Evolutionary conservation across 2,113 vertebrate genomes (phyloP), one percentile per base, ranked within the genome.

Genomic region (Aegotheles bennettii): DNA sequence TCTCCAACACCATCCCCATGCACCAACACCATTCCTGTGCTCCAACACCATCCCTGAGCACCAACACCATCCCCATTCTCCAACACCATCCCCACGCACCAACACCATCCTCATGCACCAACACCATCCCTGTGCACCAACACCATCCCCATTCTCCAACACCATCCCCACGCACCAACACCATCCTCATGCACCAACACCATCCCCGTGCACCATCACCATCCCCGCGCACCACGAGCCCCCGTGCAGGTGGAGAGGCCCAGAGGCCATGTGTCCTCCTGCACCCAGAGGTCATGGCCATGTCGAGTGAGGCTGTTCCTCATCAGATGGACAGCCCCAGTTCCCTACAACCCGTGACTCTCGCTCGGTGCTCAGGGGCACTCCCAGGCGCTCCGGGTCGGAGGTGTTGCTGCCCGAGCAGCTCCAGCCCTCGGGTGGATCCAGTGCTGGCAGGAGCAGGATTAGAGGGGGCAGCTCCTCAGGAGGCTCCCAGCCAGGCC

Each of bases 271-370:
- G 23, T 1, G 0, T 8, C 12, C 43, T 24, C 24, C 18, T 7
- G 8, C 1, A 23, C 43, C 6, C 18, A 12, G 35, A 33, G 16
- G 35, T n/a, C 56, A 16, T 0, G 45, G 29, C 1, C 0, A 3
- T 0, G 1, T 54, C 67, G 7, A 20, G 3, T 10, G 54, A 20
- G 1, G 3, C 48, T n/a, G 21, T 29, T 36, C 54, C 9, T 1
- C 21, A 10, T 7, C 15, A 2, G 16, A 31, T n/a, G n/a, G n/a
- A n/a, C n/a, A n/a, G n/a, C n/a, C n/a, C n/a, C n/a, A n/a, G n/a
- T n/a, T n/a, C n/a, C n/a, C n/a, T n/a, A n/a, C n/a, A n/a, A n/a
- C n/a, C n/a, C n/a, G n/a, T n/a, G n/a, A n/a, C n/a, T n/a, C n/a
- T n/a, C n/a, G n/a, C n/a, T n/a, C n/a, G n/a, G n/a, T n/a, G n/a